These are phyloP conservation scores for Stenopsyche tienmushanensis DNA, from an alignment of 1,140 invertebrate species.

Conservation along the genomic window DNA sequence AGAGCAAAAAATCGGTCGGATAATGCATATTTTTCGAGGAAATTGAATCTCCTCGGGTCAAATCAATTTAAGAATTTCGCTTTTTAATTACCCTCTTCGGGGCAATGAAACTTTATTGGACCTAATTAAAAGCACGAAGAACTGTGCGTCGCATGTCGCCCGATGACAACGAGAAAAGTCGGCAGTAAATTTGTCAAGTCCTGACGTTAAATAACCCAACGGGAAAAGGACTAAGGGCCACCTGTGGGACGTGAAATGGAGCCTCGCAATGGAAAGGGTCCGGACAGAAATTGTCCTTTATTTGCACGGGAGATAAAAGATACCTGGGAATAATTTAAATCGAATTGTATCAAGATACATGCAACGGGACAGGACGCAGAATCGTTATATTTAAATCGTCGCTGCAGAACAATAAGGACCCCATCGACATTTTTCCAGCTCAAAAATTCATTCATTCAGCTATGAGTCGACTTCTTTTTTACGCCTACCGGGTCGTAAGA, in stretches of 20 bases:
- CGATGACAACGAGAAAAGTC: neutral
- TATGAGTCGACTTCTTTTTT: no score
- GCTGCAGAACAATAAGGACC: neutral
- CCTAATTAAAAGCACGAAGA: no score
- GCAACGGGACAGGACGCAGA: slow-evolving; percentile 11
- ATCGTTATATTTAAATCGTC: neutral
- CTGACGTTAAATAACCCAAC: slow-evolving; percentile 20
- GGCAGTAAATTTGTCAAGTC: slow-evolving; percentile 25
- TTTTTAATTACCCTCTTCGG: no score
- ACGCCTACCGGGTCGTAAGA: no score
- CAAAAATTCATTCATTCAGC: no score
- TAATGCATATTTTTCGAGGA: no score
- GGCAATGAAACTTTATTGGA: no score
- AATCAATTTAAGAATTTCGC: no score
- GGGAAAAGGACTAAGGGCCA: slow-evolving; percentile 17
- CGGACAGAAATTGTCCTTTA: slow-evolving; percentile 3
- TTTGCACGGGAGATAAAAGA: slow-evolving; percentile 25
- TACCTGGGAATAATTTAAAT: slow-evolving; percentile 21
- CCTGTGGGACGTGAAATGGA: slow-evolving; percentile 1
- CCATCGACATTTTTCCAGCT: no score
- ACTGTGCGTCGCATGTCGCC: slow-evolving; percentile 1
- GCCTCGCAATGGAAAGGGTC: neutral
- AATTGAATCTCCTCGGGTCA: no score
- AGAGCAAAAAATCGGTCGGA: no score
- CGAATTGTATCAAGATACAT: slow-evolving; percentile 2